Base-by-base conservation (phyloP, 2,888 invertebrate species). In the Temnothorax rugatulus region DNA sequence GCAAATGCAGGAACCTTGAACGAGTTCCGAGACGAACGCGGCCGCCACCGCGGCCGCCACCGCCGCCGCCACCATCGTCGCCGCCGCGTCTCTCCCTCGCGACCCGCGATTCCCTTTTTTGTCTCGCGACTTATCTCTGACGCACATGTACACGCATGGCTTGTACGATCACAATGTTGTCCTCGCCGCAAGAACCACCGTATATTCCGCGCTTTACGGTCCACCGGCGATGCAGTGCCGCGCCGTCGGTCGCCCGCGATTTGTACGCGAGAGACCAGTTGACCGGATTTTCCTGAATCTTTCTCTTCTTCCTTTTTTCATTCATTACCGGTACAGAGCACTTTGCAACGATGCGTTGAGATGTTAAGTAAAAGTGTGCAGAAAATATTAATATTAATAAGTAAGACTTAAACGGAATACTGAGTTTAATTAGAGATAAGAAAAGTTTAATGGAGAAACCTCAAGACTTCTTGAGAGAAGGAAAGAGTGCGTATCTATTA, bases 141-240 rank as follows among this genome's bases (percentile, higher is more conserved):
- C 84, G 82, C 83, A 81, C 83, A 82, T 76, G 84, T 68, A 81
- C 85, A 66, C 82, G 73, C 57, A 76, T 66, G 76, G 82, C 50
- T n/a, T 15, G 38, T 41, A 59, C 54, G 38, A 84, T 74, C 73
- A 71, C 82, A 69, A 84, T 81, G 84, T 77, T 81, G 81, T 82
- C 66, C 76, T 71, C 71, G 75, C 61, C 69, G 83, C 66, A 63
- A 76, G 82, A 76, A 84, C 59, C 84, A 52, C 59, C 73, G 79
- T 86, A 85, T 85, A 82, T 86, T 76, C 9, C 79, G 52, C 64
- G 54, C 64, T 86, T 86, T 86, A 86, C 79, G 79, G 75, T 66
- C 79, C 34, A 59, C 57, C 66, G 61, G 63, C 47, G 52, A 77
- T 34, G 61, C 59, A 13, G 21, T 61, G 63, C 57, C 25, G 41